Base-by-base conservation (phyloP, 2,797 vertebrate genomes). In the Neostethus bicornis region DNA sequence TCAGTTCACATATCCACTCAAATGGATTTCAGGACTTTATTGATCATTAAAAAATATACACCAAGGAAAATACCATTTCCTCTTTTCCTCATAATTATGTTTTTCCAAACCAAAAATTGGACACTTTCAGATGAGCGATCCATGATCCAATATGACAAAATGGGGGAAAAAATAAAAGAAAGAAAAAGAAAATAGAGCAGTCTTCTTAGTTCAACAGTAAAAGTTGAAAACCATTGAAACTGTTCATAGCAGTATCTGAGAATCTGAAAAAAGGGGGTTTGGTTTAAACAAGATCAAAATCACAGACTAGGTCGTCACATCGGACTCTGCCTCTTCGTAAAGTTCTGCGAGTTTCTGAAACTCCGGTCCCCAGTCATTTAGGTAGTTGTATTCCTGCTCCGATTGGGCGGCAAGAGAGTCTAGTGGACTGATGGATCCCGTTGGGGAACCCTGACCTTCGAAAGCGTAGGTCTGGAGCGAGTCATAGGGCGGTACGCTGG, bases 41-140 rank as follows among this genome's bases (percentile, higher is more conserved):
- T 95, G 88, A 95, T 90, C 91, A 93, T 94, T 94, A 92, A 96
- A 95, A 98, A 98, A 95, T 94, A 95, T 94, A 96, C 94, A 96
- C 90, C 94, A 94, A 92, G 93, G 93, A 95, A 95, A 96, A 94
- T 85, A 93, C 74, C 64, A 62, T 89, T 88, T 90, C 91, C 79
- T 83, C 81, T 89, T 84, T 92, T 44, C 80, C 77, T 75, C 75
- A 79, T 90, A 90, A 88, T 81, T 85, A 88, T 86, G 87, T 85
- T 85, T 71, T 74, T 88, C 64, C 78, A 66, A 81, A 88, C 90
- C 76, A 90, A 91, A 94, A n/a, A 93, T 91, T 89, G 81, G 45
- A 89, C 86, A 86, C 85, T 90, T 92, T 78, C 86, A 80, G 75
- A 89, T 60, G 84, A 85, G 90, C 85, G 83, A 93, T 91, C 91